Evolutionary conservation across 2,113 vertebrate genomes (phyloP), one percentile per base, ranked within the genome.

Genomic region (Peromyscus californicus): DNA sequence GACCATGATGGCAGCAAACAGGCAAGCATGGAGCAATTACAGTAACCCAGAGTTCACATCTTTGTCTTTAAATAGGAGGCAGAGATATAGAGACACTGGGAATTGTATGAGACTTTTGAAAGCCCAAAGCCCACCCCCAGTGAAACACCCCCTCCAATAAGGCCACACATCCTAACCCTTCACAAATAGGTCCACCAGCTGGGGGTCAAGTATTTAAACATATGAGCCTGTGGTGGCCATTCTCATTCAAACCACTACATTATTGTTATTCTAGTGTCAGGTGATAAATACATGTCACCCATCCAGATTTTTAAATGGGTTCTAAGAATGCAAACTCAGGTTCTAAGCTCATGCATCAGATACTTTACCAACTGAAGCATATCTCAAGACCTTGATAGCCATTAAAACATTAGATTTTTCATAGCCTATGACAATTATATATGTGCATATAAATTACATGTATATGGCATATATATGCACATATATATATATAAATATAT

Each of bases 321-420:
- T 48, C 39, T 33, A 33, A 26, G 15, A 45, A 33, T 48, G 9
- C 42, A 67, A 33, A 67, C 39, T 67, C 39, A 5, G 29, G 26
- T 6, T 2, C 61, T 17, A 48, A 51, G 16, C 12, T 51, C 16
- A 0, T 29, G 26, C 3, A 3, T 42, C 19, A 42, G 6, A 24
- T 61, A 45, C 4, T 31, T 42, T 65, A 45, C 22, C 15, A 42
- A 29, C 61, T 29, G 59, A 85, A 45, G 21, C 4, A 45, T 19
- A 31, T 16, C 7, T 3, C 39, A 26, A 19, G 26, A 17, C 26
- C 9, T 91, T 78, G 33, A 42, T 95, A 12, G 42, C 42, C 74
- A 89, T 36, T 69, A 80, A 39, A 17, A 51, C 39, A 11, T 84
- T 72, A 59, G n/a, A 31, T 21, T 94, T 82, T 15, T 94, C 54